These are phyloP conservation scores for Malurus leucopterus DNA, from an alignment of 2,797 vertebrate species.

Conservation along the genomic window DNA sequence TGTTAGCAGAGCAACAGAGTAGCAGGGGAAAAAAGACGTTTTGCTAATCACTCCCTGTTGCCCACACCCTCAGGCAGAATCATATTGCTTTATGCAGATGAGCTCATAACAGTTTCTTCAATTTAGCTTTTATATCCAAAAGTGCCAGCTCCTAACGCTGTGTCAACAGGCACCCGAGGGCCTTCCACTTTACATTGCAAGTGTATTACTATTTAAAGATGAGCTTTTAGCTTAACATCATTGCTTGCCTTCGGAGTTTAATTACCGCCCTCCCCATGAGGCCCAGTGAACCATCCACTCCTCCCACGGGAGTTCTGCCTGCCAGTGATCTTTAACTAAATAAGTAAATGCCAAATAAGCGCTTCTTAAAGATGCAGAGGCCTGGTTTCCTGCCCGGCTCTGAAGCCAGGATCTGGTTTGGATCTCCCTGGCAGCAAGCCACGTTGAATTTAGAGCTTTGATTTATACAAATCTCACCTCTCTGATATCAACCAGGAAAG, in stretches of 20 bases:
- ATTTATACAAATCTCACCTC: conserved; percentile 1
- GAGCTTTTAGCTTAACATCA: conserved; percentile 83
- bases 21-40: conserved; percentile 67
- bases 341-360: conserved; percentile 73
- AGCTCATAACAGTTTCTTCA: conserved; percentile 87
- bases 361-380: conserved; percentile 53
- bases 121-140: conserved; percentile 84
- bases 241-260: conserved; percentile 79
- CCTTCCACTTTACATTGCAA: conserved; percentile 73
- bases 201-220: conserved; percentile 85
- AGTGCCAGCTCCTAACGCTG: conserved; percentile 76
- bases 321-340: conserved; percentile 78
- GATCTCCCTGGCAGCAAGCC: conserved; percentile 6
- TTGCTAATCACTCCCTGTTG: conserved; percentile 87
- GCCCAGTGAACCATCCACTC: conserved; percentile 73
- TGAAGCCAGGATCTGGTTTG: neutral
- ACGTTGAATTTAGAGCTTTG: neutral
- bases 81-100: conserved; percentile 91
- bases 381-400: conserved; percentile 26
- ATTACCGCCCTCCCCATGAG: conserved; percentile 84
- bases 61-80: conserved; percentile 86
- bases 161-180: conserved; percentile 90
- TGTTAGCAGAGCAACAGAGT: conserved; percentile 76
- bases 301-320: conserved; percentile 72
- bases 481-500: neutral